Base-by-base conservation (phyloP, 2,113 vertebrate species). In the Ammodytes marinus region DNA sequence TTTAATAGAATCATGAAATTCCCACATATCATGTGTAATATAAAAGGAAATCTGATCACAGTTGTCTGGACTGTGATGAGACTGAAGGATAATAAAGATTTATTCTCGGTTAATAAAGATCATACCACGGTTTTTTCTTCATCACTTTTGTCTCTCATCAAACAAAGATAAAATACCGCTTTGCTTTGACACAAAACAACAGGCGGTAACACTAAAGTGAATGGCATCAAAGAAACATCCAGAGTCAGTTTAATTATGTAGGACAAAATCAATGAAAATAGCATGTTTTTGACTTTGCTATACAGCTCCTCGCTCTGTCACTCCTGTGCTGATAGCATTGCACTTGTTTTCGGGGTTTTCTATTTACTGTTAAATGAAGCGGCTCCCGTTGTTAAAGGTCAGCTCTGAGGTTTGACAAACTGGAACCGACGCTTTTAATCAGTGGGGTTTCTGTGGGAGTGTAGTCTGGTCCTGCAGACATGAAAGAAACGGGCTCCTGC, bases 341-440 rank as follows among this genome's bases (percentile, higher is more conserved):
- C 35, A 13, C 46, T 79, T 46, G 65, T 39, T 69, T 66, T 61
- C 46, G 15, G 14, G 27, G 27, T 27, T 27, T 74, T 69, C 69
- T 84, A 57, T 71, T 84, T 86, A 80, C 81, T 76, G 58, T 72
- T 69, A 79, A 86, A 83, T 47, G 42, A 54, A 55, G 15, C 46
- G 1, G 12, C 43, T 66, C 54, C 58, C 3, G 2, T 63, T 35
- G 52, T 53, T 83, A 60, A 87, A 90, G 88, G 89, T 88, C 82
- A 83, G 49, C 60, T 59, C 47, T 45, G 69, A 77, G 67, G 43
- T 83, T 80, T 80, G 79, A 89, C 73, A 88, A 78, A 75, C 85
- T 77, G 72, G 53, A 86, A 68, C 60, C 73, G 77, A 64, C 40
- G 77, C 76, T 86, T 83, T 89, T 86, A 90, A 88, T 84, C 77